These are phyloP conservation scores for Meloidogyne floridensis DNA, from an alignment of 1,140 invertebrate species.

Conservation along the genomic window DNA sequence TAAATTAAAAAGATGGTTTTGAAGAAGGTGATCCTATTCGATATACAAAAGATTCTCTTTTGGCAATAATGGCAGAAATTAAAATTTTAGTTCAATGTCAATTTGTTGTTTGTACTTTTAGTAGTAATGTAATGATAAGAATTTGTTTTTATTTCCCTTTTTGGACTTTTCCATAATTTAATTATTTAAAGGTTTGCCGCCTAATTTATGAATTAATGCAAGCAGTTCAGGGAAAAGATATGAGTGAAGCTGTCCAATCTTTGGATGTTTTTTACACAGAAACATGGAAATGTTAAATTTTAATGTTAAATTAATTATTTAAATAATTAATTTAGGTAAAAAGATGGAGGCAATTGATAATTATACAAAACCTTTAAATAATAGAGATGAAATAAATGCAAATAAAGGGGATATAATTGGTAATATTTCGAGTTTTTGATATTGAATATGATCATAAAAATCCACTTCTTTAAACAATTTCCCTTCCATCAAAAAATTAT, in stretches of 20 bases:
- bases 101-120: constrained; percentile 16
- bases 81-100: constrained; percentile 1
- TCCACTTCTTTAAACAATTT: no score
- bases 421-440: not conserved
- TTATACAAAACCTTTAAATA: not conserved
- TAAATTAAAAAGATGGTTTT: constrained; percentile 4
- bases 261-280: not conserved
- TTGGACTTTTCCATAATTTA: not conserved
- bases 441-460: no score
- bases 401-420: not conserved
- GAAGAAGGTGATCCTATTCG: not conserved
- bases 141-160: not conserved
- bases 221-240: not conserved
- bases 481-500: no score
- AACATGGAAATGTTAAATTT: not conserved
- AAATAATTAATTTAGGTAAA: not conserved
- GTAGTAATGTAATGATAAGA: constrained; percentile 10
- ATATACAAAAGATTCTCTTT: not conserved
- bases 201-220: not conserved
- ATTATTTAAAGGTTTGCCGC: not conserved
- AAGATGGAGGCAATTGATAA: not conserved
- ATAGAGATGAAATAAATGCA: not conserved
- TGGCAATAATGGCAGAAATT: constrained; percentile 13
- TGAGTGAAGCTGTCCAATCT: not conserved
- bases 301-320: not conserved